Base-by-base conservation (phyloP, 2,797 vertebrate species). In the Sebastes trivittatus region DNA sequence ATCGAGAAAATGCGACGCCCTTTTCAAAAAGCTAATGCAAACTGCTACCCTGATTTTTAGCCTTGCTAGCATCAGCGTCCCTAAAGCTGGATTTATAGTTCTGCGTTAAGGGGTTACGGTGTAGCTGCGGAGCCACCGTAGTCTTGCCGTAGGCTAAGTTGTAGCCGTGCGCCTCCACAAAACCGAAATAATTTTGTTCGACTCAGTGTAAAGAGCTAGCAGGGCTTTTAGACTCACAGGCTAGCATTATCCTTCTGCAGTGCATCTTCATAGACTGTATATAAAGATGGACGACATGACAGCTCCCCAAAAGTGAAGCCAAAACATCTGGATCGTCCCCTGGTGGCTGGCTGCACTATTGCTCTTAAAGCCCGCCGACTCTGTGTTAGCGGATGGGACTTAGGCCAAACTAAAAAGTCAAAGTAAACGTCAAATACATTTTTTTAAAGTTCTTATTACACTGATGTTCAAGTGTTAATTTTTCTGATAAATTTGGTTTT, bases 191-290 rank as follows among this genome's bases (percentile, higher is more conserved):
- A 42, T 75, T 63, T 72, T 29, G 52, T 80, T 4, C 0, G 11
- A 62, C 78, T 72, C 60, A 1, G 29, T 0, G n/a, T 55, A 29
- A 78, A 58, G 49, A 25, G 32, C 66, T 54, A 65, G 56, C 74
- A 13, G 46, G 55, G 60, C 70, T 75, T 81, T 64, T 3, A 67
- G 42, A 25, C 34, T 75, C 38, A 42, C 34, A 82, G 81, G 76
- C 75, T 72, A 78, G 85, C 80, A 67, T 78, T 20, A 55, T 84
- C 68, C 78, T 67, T 69, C 69, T 72, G 61, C 77, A 55, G 87
- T 80, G 75, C 82, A 75, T 88, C 67, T 49, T 49, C 18, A 49
- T 49, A 20, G 16, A 49, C 46, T 49, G 46, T 49, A 49, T 49
- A 49, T 20, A 49, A 49, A 49, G 46, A 49, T 49, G 18, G 46